Evolutionary conservation across 2,113 vertebrate species (phyloP), one percentile per base, ranked within the genome.

Genomic region (Pangasianodon hypophthalmus): DNA sequence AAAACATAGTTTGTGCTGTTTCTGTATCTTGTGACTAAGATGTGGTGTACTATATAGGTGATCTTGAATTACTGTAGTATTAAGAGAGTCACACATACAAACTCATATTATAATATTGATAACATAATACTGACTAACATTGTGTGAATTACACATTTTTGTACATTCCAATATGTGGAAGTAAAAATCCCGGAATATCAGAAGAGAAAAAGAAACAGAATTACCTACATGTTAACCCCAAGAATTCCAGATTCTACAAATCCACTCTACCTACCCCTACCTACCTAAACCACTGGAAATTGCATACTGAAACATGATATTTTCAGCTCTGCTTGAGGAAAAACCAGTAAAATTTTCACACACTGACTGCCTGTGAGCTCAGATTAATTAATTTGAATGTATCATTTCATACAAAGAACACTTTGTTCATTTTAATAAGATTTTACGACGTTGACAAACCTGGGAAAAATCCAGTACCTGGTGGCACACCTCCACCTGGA

Each of bases 381-480:
- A 21, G 16, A 44, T 84, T 13, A 41, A 84, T 84, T 60, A 2
- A 44, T 21, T 4, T 41, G 26, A 80, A 80, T 80, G 29, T 80
- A 6, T 52, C 29, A 54, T 52, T 54, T 18, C 1, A 50, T 29
- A 80, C 4, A 83, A 58, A 41, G 54, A 60, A 60, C 5, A n/a
- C 6, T 6, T 26, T 62, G 21, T 29, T 16, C 64, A 41, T 44
- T 69, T 26, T 16, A 21, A 56, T 16, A 88, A 56, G 87, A 37
- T 81, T 48, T 87, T 80, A 91, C 92, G 56, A 62, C 46, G 44
- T 26, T 88, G 9, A 56, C 58, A 93, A 94, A 96, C 96, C 95
- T 95, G 95, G 96, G 92, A 93, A 95, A 88, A 90, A 88, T 91
- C 94, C 95, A 90, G 93, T 91, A 75, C 95, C 95, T 88, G 92